Evolutionary conservation across 2,113 vertebrate species (phyloP).

Genomic region (Circaetus cinerascens): DNA sequence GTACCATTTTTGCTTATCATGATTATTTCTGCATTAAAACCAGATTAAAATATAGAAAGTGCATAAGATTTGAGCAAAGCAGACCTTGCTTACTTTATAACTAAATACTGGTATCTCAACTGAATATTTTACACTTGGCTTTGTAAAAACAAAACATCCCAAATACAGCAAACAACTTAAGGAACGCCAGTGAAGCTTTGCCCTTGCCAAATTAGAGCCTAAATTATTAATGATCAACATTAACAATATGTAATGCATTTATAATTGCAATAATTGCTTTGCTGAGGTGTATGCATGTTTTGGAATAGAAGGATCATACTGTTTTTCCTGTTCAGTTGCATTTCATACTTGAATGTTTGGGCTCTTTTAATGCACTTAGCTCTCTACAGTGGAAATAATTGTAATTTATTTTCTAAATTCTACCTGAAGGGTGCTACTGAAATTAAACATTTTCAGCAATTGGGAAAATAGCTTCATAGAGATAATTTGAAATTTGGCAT

Average conservation of each 20-base stretch:
- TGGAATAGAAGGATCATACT: neutral
- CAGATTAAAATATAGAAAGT: neutral
- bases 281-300: neutral
- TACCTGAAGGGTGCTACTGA: neutral
- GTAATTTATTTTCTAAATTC: neutral
- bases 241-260: neutral
- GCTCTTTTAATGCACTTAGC: neutral
- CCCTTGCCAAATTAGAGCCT: neutral
- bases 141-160: neutral
- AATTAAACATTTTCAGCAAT: neutral
- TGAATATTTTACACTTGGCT: neutral
- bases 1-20: neutral
- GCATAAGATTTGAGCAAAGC: neutral
- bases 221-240: neutral
- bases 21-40: neutral
- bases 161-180: neutral
- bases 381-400: neutral
- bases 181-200: neutral
- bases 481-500: neutral
- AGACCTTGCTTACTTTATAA: neutral
- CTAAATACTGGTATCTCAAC: neutral
- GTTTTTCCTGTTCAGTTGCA: neutral
- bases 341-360: neutral
- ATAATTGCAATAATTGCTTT: neutral
- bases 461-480: neutral